Evolutionary conservation across 2,888 invertebrate genomes (phyloP).

Genomic region (Keiferia lycopersicella): DNA sequence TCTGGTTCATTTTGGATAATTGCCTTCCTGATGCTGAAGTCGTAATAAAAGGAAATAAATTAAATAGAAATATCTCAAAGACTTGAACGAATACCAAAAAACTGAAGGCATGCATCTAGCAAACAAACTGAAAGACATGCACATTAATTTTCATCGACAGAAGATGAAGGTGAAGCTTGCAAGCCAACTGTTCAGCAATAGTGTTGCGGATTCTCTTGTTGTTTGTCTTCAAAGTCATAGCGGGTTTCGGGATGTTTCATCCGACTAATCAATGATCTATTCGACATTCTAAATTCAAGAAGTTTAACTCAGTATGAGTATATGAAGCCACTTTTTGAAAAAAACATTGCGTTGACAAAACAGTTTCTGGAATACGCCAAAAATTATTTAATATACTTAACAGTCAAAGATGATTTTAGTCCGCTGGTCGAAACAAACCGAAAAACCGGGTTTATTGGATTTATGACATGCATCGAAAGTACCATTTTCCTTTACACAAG

Average conservation of each 20-base stretch:
- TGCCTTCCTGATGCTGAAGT: no score
- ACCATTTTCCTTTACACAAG: not conserved
- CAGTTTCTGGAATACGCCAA: conserved; percentile 2
- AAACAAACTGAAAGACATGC: conserved; percentile 18
- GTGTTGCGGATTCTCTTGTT: conserved; percentile 25
- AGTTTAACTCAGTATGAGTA: conserved; percentile 8
- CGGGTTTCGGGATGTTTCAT: conserved; percentile 10
- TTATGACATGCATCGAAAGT: conserved; percentile 17
- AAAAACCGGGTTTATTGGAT: conserved; percentile 25
- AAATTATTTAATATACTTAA: not conserved
- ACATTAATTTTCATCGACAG: conserved; percentile 22
- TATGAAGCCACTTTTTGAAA: conserved; percentile 24
- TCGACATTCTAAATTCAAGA: conserved; percentile 28
- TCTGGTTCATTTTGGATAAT: no score
- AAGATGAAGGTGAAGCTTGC: conserved; percentile 28
- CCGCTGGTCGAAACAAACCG: not conserved
- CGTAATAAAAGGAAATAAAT: conserved; percentile 19
- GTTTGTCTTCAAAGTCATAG: conserved; percentile 17
- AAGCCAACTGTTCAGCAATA: conserved; percentile 26
- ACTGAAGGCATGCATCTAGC: conserved; percentile 25
- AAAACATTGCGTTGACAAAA: conserved; percentile 1
- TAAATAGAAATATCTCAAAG: conserved; percentile 16
- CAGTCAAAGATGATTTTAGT: not conserved
- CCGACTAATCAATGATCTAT: conserved; percentile 25
- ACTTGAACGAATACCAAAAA: conserved; percentile 22